Conservation (phyloP, 2,888 invertebrate species). For the Monochamus alternatus region DNA sequence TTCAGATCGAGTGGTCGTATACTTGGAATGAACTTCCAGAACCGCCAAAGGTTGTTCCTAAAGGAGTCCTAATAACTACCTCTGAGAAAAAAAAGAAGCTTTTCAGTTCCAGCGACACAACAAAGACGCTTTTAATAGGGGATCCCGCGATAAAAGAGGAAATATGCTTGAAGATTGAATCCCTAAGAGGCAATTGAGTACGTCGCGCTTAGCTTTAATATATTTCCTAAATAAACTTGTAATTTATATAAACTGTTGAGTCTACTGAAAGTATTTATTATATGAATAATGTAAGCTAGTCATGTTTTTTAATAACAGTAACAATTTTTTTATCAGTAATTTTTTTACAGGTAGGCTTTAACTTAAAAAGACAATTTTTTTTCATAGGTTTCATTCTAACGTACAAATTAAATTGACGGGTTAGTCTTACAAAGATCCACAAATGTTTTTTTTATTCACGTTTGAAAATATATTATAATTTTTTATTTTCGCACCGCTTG, state of each 20-base stretch:
- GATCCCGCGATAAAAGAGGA: slow-evolving; percentile 65
- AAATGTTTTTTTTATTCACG: too few species aligned
- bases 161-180: slow-evolving; percentile 67
- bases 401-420: too few species aligned
- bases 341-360: slow-evolving; percentile 18
- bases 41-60: slow-evolving; percentile 78
- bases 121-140: slow-evolving; percentile 73
- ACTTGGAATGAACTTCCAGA: slow-evolving; percentile 85
- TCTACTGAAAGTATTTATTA: slow-evolving; percentile 26
- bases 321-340: slow-evolving; percentile 9
- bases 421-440: too few species aligned
- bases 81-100: slow-evolving; percentile 77
- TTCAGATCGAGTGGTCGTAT: slow-evolving; percentile 83
- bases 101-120: slow-evolving; percentile 76
- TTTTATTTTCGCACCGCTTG: too few species aligned
- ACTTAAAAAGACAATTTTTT: not conserved
- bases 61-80: slow-evolving; percentile 80
- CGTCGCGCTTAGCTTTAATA: not conserved
- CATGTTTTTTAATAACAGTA: slow-evolving; percentile 24
- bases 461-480: too few species aligned
- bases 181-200: slow-evolving; percentile 58
- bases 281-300: slow-evolving; percentile 26
- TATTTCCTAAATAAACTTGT: slow-evolving; percentile 16
- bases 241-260: slow-evolving; percentile 21
- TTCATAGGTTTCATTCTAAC: too few species aligned